Percentiles rank a stretch among this genome's conserved stretches.
Conservation (phyloP, 2,113 vertebrate species). For the Stigmatopora nigra region DNA sequence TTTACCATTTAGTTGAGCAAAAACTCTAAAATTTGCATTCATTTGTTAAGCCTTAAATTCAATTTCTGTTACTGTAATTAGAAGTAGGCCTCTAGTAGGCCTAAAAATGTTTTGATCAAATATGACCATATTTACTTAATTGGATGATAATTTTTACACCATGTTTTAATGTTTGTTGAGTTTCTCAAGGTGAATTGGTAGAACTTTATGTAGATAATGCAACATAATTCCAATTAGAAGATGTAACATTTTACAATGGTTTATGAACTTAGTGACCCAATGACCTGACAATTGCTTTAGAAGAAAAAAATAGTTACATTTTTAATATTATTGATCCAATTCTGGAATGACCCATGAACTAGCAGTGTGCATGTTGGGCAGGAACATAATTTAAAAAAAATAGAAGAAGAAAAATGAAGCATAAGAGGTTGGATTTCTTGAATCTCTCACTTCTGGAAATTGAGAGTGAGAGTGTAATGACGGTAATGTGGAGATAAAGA, state of each 20-base stretch:
- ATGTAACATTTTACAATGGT: no score
- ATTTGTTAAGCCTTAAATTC: no score
- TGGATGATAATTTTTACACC: background rate
- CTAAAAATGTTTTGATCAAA: background rate
- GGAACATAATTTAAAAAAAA: slow-evolving; percentile 17
- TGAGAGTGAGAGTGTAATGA: slow-evolving; percentile 1
- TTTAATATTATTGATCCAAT: background rate
- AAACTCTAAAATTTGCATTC: no score
- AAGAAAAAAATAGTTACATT: background rate
- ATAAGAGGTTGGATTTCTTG: slow-evolving; percentile 26
- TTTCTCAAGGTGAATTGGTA: background rate
- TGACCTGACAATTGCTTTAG: no score
- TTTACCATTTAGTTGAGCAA: no score
- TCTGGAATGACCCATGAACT: slow-evolving; percentile 3
- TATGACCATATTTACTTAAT: background rate
- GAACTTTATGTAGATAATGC: background rate
- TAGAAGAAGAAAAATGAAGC: background rate
- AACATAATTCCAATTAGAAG: background rate
- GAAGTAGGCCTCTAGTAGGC: no score
- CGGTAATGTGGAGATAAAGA: background rate
- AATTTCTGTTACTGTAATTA: no score
- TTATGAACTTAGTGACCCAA: no score
- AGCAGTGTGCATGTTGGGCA: slow-evolving; percentile 22
- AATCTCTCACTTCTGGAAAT: slow-evolving; percentile 8
- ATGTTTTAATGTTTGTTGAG: background rate